A percentile compares a stretch with the other conserved stretches of the same genome.
These are phyloP conservation scores for Heliconius charithonia DNA, from an alignment of 2,888 invertebrate genomes.

Conservation along the genomic window DNA sequence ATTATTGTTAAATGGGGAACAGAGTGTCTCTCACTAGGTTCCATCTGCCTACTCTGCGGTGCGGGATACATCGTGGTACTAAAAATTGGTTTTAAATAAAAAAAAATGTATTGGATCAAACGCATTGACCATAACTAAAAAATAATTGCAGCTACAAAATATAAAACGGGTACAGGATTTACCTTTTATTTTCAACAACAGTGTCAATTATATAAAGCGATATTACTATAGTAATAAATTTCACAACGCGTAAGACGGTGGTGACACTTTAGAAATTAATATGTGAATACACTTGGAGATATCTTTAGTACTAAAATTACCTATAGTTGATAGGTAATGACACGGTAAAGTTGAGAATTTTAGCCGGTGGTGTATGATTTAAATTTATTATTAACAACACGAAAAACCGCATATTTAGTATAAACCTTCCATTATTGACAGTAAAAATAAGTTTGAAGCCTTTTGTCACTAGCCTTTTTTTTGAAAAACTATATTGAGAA, in stretches of 20 bases:
- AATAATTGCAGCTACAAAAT: constrained; percentile 47
- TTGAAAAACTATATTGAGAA: no score
- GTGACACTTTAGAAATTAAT: constrained; percentile 19
- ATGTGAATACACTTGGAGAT: constrained; percentile 5
- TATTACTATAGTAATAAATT: constrained; percentile 16
- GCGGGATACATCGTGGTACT: no score
- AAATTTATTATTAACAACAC: not conserved
- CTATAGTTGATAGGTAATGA: not conserved
- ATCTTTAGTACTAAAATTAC: constrained; percentile 10
- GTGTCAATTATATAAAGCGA: constrained; percentile 55
- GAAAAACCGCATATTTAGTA: not conserved
- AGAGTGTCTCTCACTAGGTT: no score
- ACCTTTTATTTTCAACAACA: constrained; percentile 47
- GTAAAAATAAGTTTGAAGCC: not conserved
- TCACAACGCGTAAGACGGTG: constrained; percentile 18
- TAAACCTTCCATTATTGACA: not conserved
- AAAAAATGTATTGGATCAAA: constrained; percentile 3
- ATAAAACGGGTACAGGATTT: constrained; percentile 49
- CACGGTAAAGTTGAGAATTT: not conserved
- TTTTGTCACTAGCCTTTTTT: no score
- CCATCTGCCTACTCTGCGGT: no score
- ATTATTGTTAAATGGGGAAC: no score
- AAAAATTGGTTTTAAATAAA: no score
- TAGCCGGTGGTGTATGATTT: not conserved
- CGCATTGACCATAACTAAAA: constrained; percentile 17